These are phyloP conservation scores for Hyppa rectilinea DNA, from an alignment of 2,888 invertebrate species.

Conservation along the genomic window DNA sequence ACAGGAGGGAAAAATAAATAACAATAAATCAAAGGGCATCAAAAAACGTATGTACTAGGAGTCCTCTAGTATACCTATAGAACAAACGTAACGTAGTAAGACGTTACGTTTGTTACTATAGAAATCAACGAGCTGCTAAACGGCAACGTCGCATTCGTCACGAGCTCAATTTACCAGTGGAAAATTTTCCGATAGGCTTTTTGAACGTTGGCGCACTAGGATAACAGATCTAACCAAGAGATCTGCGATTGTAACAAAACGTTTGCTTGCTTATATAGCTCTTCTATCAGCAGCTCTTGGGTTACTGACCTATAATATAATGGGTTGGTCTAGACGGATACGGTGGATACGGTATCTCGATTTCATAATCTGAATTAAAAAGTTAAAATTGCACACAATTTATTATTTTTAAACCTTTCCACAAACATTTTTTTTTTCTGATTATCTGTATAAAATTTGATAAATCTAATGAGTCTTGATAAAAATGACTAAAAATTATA, in stretches of 20 bases:
- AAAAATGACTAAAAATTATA: no score
- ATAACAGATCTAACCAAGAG: constrained; percentile 12
- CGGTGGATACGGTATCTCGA: no score
- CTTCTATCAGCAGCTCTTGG: neutral
- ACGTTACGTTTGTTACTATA: neutral
- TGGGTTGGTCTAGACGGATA: no score
- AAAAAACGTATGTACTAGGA: no score
- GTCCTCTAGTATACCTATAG: neutral
- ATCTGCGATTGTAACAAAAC: constrained; percentile 1
- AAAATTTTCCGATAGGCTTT: constrained; percentile 23
- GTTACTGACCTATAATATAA: neutral
- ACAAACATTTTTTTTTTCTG: neutral
- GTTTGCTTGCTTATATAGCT: neutral
- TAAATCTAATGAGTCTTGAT: no score
- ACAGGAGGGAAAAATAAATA: no score
- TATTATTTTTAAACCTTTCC: neutral
- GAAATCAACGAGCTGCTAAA: neutral
- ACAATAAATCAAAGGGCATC: no score
- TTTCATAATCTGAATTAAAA: no score
- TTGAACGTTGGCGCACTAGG: constrained; percentile 17
- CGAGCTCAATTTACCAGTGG: neutral
- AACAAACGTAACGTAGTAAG: no score
- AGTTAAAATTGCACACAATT: neutral
- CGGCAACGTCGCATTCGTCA: constrained; percentile 15
- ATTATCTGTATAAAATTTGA: no score